Base-by-base conservation (phyloP, 2,888 invertebrate species). In the Harpagoxenus sublaevis region DNA sequence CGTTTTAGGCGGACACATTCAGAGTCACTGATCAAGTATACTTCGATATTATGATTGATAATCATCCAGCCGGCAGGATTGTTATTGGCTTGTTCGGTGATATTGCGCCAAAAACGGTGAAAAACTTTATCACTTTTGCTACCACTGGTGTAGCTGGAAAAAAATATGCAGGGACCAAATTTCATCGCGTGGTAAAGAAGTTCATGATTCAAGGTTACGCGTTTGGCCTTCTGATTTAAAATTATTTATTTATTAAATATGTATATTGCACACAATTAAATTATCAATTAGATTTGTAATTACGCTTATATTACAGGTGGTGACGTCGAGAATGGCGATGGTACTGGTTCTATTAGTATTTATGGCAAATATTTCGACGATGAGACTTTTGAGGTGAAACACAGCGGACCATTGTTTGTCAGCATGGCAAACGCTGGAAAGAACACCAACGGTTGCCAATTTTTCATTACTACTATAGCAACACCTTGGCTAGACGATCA, bases 401-500 rank as follows among this genome's bases (percentile, higher is more conserved):
- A 99, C 93, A 97, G 96, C 86, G 96, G 97, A 15, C 96, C 98
- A 2, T 99, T 99, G 82, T 98, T 98, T 95, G 95, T 99, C 60
- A 98, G 98, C 89, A 99, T 99, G 99, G 99, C 99, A 1, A 99
- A 99, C 95, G 96, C 96, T 93, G 97, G 97, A 95, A 97, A 97
- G 82, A 96, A 99, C 93, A 98, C 98, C n/a, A 99, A 99, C 95
- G 98, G 99, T 5, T 99, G 98, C 90, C 99, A 99, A 95, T 99
- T 99, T 95, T 97, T 99, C 94, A 98, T 99, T 92, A 98, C 98
- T n/a, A 97, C 98, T 1, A 97, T 97, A 87, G 96, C 97, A 23
- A 97, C 99, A 1, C 97, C 97, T 1, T 99, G 99, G 99, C 95
- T 99, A 87, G 98, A 99, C 95, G 98, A 97, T 63, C 96, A 97